Evolutionary conservation across 1,140 invertebrate species (phyloP).

Genomic region (Ostrea denselamellosa): DNA sequence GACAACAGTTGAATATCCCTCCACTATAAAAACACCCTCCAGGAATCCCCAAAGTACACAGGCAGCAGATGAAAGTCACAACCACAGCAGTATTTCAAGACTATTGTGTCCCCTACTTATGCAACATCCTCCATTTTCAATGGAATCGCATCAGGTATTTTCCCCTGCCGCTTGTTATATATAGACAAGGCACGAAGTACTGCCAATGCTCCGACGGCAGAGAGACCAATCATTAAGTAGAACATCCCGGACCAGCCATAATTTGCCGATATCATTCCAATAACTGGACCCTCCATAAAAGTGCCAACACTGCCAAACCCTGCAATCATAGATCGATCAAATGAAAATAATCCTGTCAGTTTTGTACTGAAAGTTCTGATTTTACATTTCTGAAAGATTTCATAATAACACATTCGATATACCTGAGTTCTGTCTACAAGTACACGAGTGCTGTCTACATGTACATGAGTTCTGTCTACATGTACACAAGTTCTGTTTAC

Average conservation of each 20-base stretch:
- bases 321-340: conserved; percentile 63
- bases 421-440: too few relatives aligned
- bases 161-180: conserved; percentile 41
- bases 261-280: conserved; percentile 78
- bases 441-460: too few relatives aligned
- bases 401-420: too few relatives aligned
- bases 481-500: too few relatives aligned
- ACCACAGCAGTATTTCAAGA: too few relatives aligned
- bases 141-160: conserved; percentile 52
- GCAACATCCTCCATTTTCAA: conserved; percentile 39
- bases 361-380: too few relatives aligned
- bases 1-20: too few relatives aligned
- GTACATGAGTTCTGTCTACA: too few relatives aligned
- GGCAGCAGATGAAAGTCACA: too few relatives aligned
- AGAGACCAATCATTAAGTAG: conserved; percentile 79
- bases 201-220: conserved; percentile 74
- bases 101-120: neutral
- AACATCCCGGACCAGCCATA: conserved; percentile 82
- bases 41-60: too few relatives aligned
- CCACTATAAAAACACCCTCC: too few relatives aligned
- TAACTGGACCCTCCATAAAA: conserved; percentile 81
- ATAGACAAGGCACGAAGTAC: conserved; percentile 69
- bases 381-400: too few relatives aligned
- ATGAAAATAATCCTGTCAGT: neutral
- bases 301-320: conserved; percentile 81